These are phyloP conservation scores for Sclerodermus sp. DNA, from an alignment of 2,888 invertebrate species.

Conservation along the genomic window DNA sequence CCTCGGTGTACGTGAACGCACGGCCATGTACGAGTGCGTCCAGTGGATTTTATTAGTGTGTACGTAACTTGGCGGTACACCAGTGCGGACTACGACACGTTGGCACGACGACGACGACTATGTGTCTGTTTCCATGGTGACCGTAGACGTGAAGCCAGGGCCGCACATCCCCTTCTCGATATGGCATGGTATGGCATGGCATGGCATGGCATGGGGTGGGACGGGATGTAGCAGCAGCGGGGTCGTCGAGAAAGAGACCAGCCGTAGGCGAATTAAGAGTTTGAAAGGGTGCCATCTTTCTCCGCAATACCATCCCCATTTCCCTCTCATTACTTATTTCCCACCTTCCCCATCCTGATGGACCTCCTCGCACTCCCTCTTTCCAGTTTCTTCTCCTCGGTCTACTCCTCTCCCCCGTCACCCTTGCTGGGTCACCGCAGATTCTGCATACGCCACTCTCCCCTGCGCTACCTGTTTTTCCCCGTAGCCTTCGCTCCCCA, in stretches of 20 bases:
- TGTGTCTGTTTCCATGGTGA: constrained; percentile 46
- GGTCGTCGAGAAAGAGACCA: constrained; percentile 28
- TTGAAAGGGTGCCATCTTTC: constrained; percentile 35
- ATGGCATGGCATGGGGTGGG: constrained; percentile 1
- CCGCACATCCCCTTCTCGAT: constrained; percentile 30
- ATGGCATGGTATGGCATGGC: constrained; percentile 1
- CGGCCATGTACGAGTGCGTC: background rate
- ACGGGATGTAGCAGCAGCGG: constrained; percentile 17
- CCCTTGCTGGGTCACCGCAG: too few relatives aligned
- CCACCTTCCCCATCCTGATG: background rate
- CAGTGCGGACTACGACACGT: constrained; percentile 13
- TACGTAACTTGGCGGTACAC: too few relatives aligned
- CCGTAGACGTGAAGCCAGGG: constrained; percentile 33
- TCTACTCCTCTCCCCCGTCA: too few relatives aligned
- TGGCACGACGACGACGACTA: constrained; percentile 30
- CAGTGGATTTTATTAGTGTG: too few relatives aligned
- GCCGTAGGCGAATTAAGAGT: constrained; percentile 42
- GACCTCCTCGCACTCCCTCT: background rate
- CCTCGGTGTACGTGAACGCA: constrained; percentile 16
- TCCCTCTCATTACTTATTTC: constrained; percentile 1
- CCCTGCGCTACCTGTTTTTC: too few relatives aligned
- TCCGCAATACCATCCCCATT: background rate
- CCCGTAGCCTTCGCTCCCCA: too few relatives aligned
- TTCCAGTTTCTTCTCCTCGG: constrained; percentile 22
- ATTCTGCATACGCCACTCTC: too few relatives aligned